These are phyloP conservation scores for Propithecus deckenii DNA, from an alignment of 2,797 vertebrate species.

Conservation along the genomic window DNA sequence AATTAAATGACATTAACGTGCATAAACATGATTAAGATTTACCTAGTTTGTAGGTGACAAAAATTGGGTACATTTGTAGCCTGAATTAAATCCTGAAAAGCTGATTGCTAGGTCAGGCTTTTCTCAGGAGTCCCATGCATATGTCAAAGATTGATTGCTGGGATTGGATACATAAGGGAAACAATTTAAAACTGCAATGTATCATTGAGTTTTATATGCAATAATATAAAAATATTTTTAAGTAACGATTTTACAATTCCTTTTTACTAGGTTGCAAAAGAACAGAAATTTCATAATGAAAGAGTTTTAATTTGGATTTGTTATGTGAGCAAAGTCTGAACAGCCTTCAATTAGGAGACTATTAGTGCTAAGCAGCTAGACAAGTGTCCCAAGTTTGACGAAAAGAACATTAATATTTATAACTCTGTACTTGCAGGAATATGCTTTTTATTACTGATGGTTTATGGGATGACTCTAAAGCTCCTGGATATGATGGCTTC, in stretches of 20 bases:
- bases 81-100: slow-evolving; percentile 33
- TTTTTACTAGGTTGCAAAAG: background rate
- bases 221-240: background rate
- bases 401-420: background rate
- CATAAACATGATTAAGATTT: background rate
- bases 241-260: background rate
- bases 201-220: background rate
- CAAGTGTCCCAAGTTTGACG: background rate
- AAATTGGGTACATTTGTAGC: background rate
- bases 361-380: background rate
- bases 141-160: background rate
- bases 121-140: background rate
- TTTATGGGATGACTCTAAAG: background rate
- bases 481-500: background rate
- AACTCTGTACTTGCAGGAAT: background rate
- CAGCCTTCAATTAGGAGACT: background rate
- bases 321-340: background rate
- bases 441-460: background rate
- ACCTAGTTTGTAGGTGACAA: background rate
- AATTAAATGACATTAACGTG: background rate
- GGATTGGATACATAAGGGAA: background rate
- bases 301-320: background rate
- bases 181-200: background rate
- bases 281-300: background rate
- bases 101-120: background rate